Percentiles rank a stretch among this genome's conserved stretches.
Evolutionary conservation across 2,888 invertebrate species (phyloP).

Genomic region (Tholera decimalis): DNA sequence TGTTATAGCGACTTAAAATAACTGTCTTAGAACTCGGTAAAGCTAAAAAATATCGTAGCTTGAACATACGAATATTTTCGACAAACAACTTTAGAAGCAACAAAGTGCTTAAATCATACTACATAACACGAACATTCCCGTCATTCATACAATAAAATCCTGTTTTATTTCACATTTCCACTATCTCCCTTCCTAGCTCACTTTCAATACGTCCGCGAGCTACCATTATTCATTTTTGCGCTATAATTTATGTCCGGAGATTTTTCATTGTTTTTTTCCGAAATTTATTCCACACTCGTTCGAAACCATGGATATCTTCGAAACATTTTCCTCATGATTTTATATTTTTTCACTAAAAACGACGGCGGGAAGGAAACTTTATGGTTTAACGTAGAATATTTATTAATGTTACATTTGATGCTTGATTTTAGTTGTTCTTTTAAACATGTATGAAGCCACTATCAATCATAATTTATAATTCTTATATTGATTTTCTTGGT

Average conservation of each 20-base stretch:
- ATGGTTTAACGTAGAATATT: neutral
- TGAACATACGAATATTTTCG: neutral
- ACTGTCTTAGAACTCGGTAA: neutral
- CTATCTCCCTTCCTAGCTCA: constrained; percentile 24
- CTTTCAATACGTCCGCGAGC: constrained; percentile 41
- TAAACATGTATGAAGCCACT: neutral
- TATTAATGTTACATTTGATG: neutral
- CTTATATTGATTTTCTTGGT: no score
- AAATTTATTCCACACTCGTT: constrained; percentile 47
- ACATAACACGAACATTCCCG: neutral
- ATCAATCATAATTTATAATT: neutral
- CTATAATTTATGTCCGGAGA: constrained; percentile 49
- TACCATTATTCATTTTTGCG: constrained; percentile 55
- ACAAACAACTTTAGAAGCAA: neutral
- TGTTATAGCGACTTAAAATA: neutral
- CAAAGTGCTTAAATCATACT: neutral
- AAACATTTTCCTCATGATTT: constrained; percentile 18
- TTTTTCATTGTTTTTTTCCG: constrained; percentile 48
- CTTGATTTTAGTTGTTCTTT: neutral
- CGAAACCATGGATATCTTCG: constrained; percentile 14
- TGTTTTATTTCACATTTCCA: constrained; percentile 49
- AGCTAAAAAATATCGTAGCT: neutral
- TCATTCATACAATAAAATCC: constrained; percentile 8
- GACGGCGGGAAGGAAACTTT: neutral
- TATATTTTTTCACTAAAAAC: constrained; percentile 22